Conservation (phyloP, 92 coral and sea anemone species). For the Umimayanthus kanabou region DNA sequence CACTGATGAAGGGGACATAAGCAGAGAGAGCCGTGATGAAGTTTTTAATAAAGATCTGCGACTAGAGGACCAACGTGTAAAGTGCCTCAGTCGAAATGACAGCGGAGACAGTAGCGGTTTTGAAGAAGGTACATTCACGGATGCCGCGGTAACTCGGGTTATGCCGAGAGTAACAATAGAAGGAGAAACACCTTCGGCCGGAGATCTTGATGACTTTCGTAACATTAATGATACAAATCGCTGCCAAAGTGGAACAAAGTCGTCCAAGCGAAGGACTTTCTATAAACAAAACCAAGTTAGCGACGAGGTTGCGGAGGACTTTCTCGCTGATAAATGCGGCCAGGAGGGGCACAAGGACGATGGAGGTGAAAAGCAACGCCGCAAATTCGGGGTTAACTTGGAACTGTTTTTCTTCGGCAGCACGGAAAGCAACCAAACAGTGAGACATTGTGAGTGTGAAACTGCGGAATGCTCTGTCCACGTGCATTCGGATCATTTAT, state of each 20-base stretch:
- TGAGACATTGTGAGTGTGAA: constrained; percentile 4
- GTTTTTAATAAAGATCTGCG: constrained; percentile 29
- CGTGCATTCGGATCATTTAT: background rate
- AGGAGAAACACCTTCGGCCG: background rate
- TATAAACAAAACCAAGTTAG: constrained; percentile 30
- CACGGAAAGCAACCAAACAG: constrained; percentile 36
- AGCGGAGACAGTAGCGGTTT: constrained; percentile 92
- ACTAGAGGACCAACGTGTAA: constrained; percentile 30
- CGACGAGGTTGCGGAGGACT: constrained; percentile 17
- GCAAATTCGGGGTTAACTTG: constrained; percentile 21
- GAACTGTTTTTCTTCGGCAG: constrained; percentile 28
- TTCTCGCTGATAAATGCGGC: background rate
- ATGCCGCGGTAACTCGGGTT: background rate
- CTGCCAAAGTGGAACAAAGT: background rate
- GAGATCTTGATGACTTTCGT: background rate
- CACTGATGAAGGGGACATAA: constrained; percentile 63
- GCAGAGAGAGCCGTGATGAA: constrained; percentile 34
- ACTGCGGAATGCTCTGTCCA: background rate
- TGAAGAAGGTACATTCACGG: constrained; percentile 60
- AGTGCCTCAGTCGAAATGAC: constrained; percentile 57
- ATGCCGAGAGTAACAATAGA: background rate
- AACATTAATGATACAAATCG: background rate
- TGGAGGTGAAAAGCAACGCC: background rate
- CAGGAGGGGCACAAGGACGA: background rate
- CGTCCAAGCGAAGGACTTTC: background rate